Evolutionary conservation across 2,113 vertebrate species (phyloP).

Genomic region (Oryzias curvinotus): DNA sequence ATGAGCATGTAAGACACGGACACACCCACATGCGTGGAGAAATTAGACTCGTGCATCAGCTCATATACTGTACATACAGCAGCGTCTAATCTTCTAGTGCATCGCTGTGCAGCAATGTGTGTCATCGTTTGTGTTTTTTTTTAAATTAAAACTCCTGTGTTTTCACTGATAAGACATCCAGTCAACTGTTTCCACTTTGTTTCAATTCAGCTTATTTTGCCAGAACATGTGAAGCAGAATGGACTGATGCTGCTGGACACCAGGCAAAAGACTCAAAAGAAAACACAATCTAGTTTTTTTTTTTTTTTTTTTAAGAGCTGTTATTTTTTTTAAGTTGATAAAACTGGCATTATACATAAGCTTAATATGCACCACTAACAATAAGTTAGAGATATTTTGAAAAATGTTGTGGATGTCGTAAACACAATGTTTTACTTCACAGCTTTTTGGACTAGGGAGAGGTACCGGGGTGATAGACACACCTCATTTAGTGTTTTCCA

Average conservation of each 20-base stretch:
- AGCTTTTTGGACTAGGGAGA: too few relatives aligned
- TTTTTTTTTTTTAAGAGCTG: background rate
- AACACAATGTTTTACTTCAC: too few relatives aligned
- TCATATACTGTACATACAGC: slow-evolving; percentile 3
- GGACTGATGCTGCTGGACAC: slow-evolving; percentile 3
- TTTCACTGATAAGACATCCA: slow-evolving; percentile 58
- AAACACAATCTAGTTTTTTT: slow-evolving; percentile 2
- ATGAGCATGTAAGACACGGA: background rate
- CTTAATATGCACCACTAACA: too few relatives aligned
- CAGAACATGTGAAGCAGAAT: slow-evolving; percentile 38
- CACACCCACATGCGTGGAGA: background rate
- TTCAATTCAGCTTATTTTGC: slow-evolving; percentile 40
- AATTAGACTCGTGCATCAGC: background rate
- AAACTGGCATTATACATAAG: too few relatives aligned
- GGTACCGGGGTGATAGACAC: too few relatives aligned
- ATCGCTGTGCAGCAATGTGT: slow-evolving; percentile 55
- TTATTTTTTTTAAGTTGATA: background rate
- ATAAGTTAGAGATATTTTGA: too few relatives aligned
- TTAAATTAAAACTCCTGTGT: slow-evolving; percentile 67
- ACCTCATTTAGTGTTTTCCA: too few relatives aligned
- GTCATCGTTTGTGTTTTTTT: slow-evolving; percentile 52
- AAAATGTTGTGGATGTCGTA: too few relatives aligned
- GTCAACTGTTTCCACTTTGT: slow-evolving; percentile 55
- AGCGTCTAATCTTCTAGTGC: slow-evolving; percentile 29
- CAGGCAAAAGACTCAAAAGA: slow-evolving; percentile 6